phyloP scores from a whole-genome alignment of 2,888 invertebrate species.

The Orchesellides sinensis region DNA sequence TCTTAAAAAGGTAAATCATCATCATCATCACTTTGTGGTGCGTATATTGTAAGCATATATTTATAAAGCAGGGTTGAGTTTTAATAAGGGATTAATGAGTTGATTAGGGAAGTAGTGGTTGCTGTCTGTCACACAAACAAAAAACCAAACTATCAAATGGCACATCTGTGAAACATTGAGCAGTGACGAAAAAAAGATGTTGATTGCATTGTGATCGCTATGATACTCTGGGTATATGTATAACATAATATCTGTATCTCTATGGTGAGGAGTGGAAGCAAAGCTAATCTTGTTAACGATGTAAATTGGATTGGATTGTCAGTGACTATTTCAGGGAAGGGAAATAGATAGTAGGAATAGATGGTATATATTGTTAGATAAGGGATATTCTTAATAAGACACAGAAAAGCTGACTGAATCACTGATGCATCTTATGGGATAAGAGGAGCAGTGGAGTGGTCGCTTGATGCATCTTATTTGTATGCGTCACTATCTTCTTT shows the following conservation, averaged over 20 bases:
- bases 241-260: conserved; percentile 33
- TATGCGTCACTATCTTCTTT: conserved; percentile 37
- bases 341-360: conserved; percentile 14
- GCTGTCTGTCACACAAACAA: conserved; percentile 17
- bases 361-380: neutral
- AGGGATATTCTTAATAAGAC: neutral
- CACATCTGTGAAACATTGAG: conserved; percentile 59
- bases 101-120: conserved; percentile 57
- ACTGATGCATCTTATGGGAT: conserved; percentile 20
- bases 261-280: conserved; percentile 50
- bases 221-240: neutral
- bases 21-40: conserved; percentile 21
- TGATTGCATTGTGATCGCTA: conserved; percentile 12
- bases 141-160: conserved; percentile 31
- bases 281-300: conserved; percentile 61
- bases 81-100: conserved; percentile 66
- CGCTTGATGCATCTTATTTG: conserved; percentile 34
- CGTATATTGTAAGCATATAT: conserved; percentile 27
- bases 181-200: conserved; percentile 11
- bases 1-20: conserved; percentile 19
- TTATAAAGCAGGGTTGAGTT: conserved; percentile 48
- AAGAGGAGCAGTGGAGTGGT: neutral
- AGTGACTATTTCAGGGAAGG: conserved; percentile 21
- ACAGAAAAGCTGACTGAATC: neutral
- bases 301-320: conserved; percentile 59